These are phyloP conservation scores for Leptinotarsa texana DNA, from an alignment of 1,140 invertebrate genomes.

Conservation along the genomic window DNA sequence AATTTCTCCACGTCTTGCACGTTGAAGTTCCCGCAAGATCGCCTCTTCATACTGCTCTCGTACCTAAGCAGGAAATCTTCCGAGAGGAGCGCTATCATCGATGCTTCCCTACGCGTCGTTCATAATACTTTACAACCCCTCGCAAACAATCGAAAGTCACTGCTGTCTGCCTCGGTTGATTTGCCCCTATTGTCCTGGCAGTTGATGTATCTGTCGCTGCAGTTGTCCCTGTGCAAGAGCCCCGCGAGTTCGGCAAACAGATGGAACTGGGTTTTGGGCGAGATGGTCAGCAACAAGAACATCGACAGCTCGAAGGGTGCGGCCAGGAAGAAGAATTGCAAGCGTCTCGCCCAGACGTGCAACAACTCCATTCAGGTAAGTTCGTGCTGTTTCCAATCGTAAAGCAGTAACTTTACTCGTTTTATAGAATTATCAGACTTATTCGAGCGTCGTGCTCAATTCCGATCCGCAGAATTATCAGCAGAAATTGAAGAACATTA, in stretches of 20 bases:
- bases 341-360: conserved; percentile 32
- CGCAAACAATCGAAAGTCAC: conserved; percentile 55
- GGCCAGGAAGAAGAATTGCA: conserved; percentile 40
- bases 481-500: conserved; percentile 64
- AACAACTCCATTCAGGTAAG: conserved; percentile 12
- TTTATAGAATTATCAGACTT: conserved; percentile 17
- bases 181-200: conserved; percentile 78
- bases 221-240: conserved; percentile 64
- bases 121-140: conserved; percentile 62
- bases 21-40: conserved; percentile 82
- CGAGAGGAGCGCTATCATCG: conserved; percentile 66
- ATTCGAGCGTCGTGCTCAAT: conserved; percentile 21
- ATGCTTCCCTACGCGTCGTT: conserved; percentile 65
- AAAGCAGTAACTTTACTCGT: conserved; percentile 4
- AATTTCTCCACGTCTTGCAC: conserved; percentile 80
- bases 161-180: conserved; percentile 61
- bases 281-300: conserved; percentile 54
- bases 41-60: conserved; percentile 84
- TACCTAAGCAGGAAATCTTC: conserved; percentile 83
- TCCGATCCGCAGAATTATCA: conserved; percentile 52
- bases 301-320: conserved; percentile 51
- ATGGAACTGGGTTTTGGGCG: conserved; percentile 79
- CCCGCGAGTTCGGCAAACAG: conserved; percentile 58
- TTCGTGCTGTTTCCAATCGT: background rate
- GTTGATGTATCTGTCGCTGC: conserved; percentile 75